Percentiles rank a stretch among this genome's conserved stretches.
Conservation (phyloP, 2,888 invertebrate species). For the Brachyopa scutellaris region DNA sequence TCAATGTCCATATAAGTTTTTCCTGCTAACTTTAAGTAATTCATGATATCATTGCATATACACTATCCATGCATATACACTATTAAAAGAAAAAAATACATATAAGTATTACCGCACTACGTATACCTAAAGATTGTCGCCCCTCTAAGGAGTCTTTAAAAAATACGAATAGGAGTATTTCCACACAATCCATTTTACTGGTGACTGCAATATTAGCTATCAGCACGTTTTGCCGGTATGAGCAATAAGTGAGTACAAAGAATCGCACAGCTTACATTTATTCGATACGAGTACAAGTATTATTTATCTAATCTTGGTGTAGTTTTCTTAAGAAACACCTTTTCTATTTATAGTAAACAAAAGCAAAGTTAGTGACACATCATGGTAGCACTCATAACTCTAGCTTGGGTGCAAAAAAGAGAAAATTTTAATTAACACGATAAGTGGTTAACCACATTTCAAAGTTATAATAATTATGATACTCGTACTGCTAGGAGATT, state of each 20-base stretch:
- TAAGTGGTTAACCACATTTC: slow-evolving; percentile 31
- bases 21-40: too few species aligned
- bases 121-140: too few species aligned
- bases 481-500: not conserved
- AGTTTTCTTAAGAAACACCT: not conserved
- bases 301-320: slow-evolving; percentile 11
- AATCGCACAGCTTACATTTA: not conserved
- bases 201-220: not conserved
- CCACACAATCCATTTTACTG: not conserved
- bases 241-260: not conserved
- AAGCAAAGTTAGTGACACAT: not conserved
- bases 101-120: too few species aligned
- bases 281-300: not conserved
- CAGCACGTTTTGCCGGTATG: not conserved
- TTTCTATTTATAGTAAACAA: not conserved
- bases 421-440: slow-evolving; percentile 1
- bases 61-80: too few species aligned
- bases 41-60: too few species aligned
- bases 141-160: too few species aligned
- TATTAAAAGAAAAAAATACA: not conserved
- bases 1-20: too few species aligned
- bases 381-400: slow-evolving; percentile 3
- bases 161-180: too few species aligned
- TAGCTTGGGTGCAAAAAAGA: not conserved
- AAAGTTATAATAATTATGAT: not conserved